Evolutionary conservation across 35 echinoderm and acorn worm genomes (phyloP).

Genomic region (Chiridota heheva): DNA sequence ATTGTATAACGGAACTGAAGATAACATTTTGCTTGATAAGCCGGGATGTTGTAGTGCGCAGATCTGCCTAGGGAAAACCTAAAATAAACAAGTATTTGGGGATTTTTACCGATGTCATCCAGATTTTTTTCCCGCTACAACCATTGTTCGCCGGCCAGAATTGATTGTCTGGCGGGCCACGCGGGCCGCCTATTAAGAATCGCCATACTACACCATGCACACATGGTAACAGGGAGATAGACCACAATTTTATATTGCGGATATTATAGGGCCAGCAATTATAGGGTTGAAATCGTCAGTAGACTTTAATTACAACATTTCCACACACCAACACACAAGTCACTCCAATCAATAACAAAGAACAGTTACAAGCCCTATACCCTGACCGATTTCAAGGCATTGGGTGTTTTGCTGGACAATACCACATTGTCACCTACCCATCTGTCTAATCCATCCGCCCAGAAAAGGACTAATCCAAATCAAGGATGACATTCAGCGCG

Average conservation of each 20-base stretch:
- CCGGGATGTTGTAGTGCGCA: no score
- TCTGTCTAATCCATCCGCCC: neutral
- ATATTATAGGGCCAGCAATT: neutral
- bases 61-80: no score
- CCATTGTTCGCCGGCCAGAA: no score
- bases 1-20: no score
- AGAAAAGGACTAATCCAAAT: conserved; percentile 47
- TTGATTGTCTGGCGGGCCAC: no score
- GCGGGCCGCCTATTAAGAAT: no score
- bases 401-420: conserved; percentile 3
- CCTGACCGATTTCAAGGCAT: conserved; percentile 34
- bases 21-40: no score
- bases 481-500: conserved; percentile 33
- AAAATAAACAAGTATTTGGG: no score
- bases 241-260: conserved; percentile 2
- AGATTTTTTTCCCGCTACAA: no score
- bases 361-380: no score
- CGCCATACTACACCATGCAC: no score
- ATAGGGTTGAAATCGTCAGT: neutral
- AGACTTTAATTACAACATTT: neutral
- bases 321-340: neutral
- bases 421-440: neutral
- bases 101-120: no score
- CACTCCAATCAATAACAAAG: neutral
- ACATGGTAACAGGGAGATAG: neutral